Evolutionary conservation across 2,888 invertebrate species (phyloP), one percentile per base, ranked within the genome.

Genomic region (Lobophora halterata): DNA sequence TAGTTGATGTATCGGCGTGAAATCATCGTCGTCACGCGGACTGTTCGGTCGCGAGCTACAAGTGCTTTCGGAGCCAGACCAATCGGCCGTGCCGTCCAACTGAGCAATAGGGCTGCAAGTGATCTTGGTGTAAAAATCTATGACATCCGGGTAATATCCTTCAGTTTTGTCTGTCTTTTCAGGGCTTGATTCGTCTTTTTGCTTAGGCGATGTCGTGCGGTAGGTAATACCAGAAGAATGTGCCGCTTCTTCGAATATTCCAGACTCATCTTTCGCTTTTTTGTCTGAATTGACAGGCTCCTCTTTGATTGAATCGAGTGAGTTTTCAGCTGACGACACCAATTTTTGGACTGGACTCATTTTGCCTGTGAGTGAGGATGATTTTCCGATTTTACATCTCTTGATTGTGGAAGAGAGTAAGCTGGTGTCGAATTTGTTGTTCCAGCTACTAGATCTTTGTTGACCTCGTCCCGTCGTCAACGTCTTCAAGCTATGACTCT

Each of bases 381-480:
- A 63, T 66, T 82, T 81, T 6, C 80, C 79, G 55, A 92, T 83
- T 78, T 93, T 94, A 31, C 93, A 89, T 48, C 93, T 89, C 54
- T 93, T 94, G 35, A 92, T 90, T 3, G 89, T 89, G 3, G 91
- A 89, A 2, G 91, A 88, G 6, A 72, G 79, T 32, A 87, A 81
- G 35, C 88, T 89, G 16, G 90, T 88, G 55, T 93, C 93, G 34
- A 93, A 79, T 77, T 93, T 93, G 58, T 91, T 93, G 58, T 91
- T 92, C 89, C 92, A 91, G 65, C 92, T 92, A 52, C 92, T 92
- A 1, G 92, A 91, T 51, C 91, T 81, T 61, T 92, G 92, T 57
- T 91, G 91, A 21, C 88, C 89, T 34, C 90, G 73, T n/a, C 80
- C 89, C 25, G 78, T 88, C 35, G 79, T 87, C 36, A 88, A 63